Evolutionary conservation across 2,797 vertebrate genomes (phyloP), one percentile per base, ranked within the genome.

Genomic region (Epinephelus awoara): DNA sequence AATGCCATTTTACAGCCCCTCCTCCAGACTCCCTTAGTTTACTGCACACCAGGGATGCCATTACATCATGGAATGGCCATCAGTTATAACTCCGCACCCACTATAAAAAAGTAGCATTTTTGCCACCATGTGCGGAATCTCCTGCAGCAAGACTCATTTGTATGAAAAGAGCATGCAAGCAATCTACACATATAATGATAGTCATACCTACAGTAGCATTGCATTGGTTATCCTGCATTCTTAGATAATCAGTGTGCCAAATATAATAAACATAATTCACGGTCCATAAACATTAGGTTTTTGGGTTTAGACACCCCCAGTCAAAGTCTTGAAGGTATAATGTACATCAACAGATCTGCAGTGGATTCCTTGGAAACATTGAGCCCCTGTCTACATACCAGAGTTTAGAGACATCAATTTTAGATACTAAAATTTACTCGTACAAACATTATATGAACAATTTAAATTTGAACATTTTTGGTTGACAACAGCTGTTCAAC

Each of bases 11-110:
- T 21, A 66, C 19, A 1, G 47, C 27, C 47, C 27, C 27, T 66
- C 2, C 29, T 66, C 19, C 47, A 66, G 29, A 46, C 51, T 23
- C 29, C 1, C 42, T 14, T 47, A 49, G 42, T 65, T 65, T 40
- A 63, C 70, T 63, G 58, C 19, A 7, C 34, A 63, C 58, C 58
- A 44, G 23, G 23, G 50, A 55, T 44, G 58, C 44, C 17, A 47
- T 64, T 19, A 49, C 11, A 17, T 49, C 44, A 47, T 29, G 44
- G 42, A 13, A 63, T 63, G 61, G 23, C 15, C 47, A 55, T 44
- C 15, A 14, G 34, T 46, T 56, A 15, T 55, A 56, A 55, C 17
- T 74, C 25, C 7, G 29, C 18, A 47, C 40, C 18, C 18, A 19
- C 55, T 44, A 5, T 51, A 46, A 46, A 50, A 29, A 72, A 47